Percentiles rank a stretch among this genome's conserved stretches.
Conservation (phyloP, 2,797 vertebrate genomes). For the Chelmon rostratus region DNA sequence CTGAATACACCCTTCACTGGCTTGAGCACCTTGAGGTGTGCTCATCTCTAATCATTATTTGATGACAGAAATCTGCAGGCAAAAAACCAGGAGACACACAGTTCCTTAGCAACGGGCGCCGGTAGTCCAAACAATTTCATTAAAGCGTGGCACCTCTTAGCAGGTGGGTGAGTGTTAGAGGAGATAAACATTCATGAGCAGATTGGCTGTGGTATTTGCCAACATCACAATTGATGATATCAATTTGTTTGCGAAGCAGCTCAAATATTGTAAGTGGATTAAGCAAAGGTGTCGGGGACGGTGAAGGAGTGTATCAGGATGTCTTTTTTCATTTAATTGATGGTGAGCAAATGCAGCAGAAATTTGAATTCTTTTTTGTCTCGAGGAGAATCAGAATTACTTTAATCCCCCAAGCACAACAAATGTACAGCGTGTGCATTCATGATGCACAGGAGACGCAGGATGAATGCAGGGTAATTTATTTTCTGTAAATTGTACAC, state of each 20-base stretch:
- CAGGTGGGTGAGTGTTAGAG: conserved; percentile 98
- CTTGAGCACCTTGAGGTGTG: conserved; percentile 95
- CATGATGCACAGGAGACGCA: neutral
- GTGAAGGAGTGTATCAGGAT: conserved; percentile 74
- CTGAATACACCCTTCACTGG: conserved; percentile 90
- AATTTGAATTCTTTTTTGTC: conserved; percentile 57
- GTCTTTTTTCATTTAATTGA: conserved; percentile 73
- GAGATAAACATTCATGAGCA: conserved; percentile 99
- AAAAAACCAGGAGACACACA: conserved; percentile 90
- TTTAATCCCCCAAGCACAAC: conserved; percentile 47
- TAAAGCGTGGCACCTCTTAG: conserved; percentile 99
- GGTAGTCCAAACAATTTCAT: conserved; percentile 99
- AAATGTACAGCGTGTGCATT: conserved; percentile 17
- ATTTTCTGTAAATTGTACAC: neutral
- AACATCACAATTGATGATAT: conserved; percentile 98
- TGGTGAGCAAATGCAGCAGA: conserved; percentile 51
- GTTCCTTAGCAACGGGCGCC: conserved; percentile 98
- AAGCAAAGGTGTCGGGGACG: conserved; percentile 80
- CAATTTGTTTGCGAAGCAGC: conserved; percentile 97
- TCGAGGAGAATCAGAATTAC: conserved; percentile 43
- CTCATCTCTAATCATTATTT: conserved; percentile 99
- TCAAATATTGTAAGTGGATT: conserved; percentile 89
- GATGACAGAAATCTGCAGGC: conserved; percentile 97
- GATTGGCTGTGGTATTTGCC: conserved; percentile 97
- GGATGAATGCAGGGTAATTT: neutral